A percentile compares a stretch with the other conserved stretches of the same genome.
phyloP scores from a whole-genome alignment of 2,888 invertebrate genomes.

The Endotricha flammealis region DNA sequence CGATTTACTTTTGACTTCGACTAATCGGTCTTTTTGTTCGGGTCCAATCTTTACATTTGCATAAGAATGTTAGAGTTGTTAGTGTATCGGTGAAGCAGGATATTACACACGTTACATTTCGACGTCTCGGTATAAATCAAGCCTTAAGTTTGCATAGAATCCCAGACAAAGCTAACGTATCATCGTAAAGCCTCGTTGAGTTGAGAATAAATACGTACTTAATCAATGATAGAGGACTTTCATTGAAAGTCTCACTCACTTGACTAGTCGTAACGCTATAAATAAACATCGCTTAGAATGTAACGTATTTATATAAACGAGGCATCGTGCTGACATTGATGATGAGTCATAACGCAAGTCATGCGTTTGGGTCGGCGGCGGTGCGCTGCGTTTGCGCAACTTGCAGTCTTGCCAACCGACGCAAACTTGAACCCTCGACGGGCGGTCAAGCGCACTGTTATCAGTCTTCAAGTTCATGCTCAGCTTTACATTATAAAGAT shows the following conservation, averaged over 20 bases:
- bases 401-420: slow-evolving; percentile 29
- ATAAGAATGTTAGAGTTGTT: slow-evolving; percentile 54
- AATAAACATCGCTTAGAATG: slow-evolving; percentile 52
- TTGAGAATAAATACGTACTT: slow-evolving; percentile 34
- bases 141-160: slow-evolving; percentile 5
- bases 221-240: slow-evolving; percentile 43
- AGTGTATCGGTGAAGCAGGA: slow-evolving; percentile 26
- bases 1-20: slow-evolving; percentile 65
- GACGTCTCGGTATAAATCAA: slow-evolving; percentile 11
- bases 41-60: slow-evolving; percentile 59
- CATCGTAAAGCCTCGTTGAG: slow-evolving; percentile 28
- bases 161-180: slow-evolving; percentile 26
- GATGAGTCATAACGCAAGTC: slow-evolving; percentile 55
- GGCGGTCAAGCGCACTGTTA: slow-evolving; percentile 58
- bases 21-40: slow-evolving; percentile 64
- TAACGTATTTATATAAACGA: slow-evolving; percentile 55
- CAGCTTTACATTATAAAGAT: slow-evolving; percentile 4
- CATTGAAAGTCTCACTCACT: slow-evolving; percentile 39
- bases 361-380: slow-evolving; percentile 32
- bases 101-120: slow-evolving; percentile 14
- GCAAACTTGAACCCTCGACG: slow-evolving; percentile 57
- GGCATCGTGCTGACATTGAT: slow-evolving; percentile 53
- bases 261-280: slow-evolving; percentile 36
- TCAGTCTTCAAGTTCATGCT: slow-evolving; percentile 14
- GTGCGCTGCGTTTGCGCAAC: slow-evolving; percentile 44